phyloP scores from a whole-genome alignment of 1,140 invertebrate species.

The Apis laboriosa region DNA sequence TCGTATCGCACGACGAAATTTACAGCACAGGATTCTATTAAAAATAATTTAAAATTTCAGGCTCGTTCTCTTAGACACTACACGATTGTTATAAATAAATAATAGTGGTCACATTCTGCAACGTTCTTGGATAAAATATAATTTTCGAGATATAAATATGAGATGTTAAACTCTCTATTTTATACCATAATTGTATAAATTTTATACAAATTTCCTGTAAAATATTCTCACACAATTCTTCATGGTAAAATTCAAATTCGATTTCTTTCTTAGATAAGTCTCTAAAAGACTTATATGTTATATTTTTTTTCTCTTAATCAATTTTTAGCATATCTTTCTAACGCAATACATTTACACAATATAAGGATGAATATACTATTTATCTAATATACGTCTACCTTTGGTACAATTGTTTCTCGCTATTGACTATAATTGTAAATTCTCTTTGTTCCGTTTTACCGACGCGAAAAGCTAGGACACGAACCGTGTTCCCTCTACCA shows the following conservation, averaged over 20 bases:
- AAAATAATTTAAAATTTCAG: conserved; percentile 59
- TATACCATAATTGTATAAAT: not conserved
- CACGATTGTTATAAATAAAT: conserved; percentile 65
- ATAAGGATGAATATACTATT: conserved; percentile 51
- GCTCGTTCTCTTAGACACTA: conserved; percentile 38
- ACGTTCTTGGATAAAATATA: conserved; percentile 20
- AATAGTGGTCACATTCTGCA: conserved; percentile 29
- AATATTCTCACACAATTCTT: not conserved
- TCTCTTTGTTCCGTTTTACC: conserved; percentile 63
- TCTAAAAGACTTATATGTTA: not conserved
- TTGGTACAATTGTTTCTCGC: conserved; percentile 73
- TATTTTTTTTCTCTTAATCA: too few relatives aligned
- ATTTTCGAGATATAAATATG: conserved; percentile 32
- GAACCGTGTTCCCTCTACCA: not conserved
- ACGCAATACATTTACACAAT: conserved; percentile 48
- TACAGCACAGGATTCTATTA: not conserved
- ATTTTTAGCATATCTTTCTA: not conserved
- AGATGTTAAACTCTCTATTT: conserved; percentile 3
- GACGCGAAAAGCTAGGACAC: conserved; percentile 17
- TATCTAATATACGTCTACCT: conserved; percentile 68
- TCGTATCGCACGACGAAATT: conserved; percentile 51
- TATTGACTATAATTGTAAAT: conserved; percentile 70
- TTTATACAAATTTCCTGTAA: not conserved
- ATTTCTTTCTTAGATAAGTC: not conserved
- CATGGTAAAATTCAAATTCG: not conserved